Evolutionary conservation across 1,140 invertebrate species (phyloP).

Genomic region (Drosophila tristis): DNA sequence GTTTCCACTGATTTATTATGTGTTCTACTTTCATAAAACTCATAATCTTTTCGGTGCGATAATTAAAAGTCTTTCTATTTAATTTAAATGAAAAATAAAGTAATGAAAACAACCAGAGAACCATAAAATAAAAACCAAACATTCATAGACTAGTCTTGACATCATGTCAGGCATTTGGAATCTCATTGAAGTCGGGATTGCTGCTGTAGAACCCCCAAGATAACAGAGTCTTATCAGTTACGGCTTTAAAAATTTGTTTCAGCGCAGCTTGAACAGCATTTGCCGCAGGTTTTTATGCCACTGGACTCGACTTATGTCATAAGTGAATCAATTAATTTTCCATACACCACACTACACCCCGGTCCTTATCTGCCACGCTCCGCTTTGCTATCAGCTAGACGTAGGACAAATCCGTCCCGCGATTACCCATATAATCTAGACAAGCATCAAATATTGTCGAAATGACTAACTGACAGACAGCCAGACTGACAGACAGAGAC

Average conservation of each 20-base stretch:
- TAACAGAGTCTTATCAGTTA: slow-evolving; percentile 13
- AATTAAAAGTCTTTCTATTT: too few species aligned
- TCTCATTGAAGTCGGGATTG: too few species aligned
- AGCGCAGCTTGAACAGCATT: background rate
- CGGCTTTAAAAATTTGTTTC: slow-evolving; percentile 9
- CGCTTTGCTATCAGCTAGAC: slow-evolving; percentile 43
- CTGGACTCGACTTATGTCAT: slow-evolving; percentile 43
- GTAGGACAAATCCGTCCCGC: slow-evolving; percentile 34
- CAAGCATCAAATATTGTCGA: slow-evolving; percentile 27
- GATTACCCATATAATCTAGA: slow-evolving; percentile 34
- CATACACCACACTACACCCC: background rate
- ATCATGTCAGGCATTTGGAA: too few species aligned
- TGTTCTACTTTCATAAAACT: too few species aligned
- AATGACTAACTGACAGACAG: slow-evolving; percentile 18
- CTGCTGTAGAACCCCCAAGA: too few species aligned
- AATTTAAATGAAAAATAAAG: too few species aligned
- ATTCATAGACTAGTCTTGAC: too few species aligned
- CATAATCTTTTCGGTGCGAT: too few species aligned
- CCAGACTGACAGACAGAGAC: too few species aligned
- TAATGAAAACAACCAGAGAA: too few species aligned
- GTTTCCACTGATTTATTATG: too few species aligned
- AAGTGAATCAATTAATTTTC: slow-evolving; percentile 61
- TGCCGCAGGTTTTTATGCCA: slow-evolving; percentile 14
- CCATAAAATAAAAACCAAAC: too few species aligned
- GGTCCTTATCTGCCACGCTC: background rate